Percentiles rank a stretch among this genome's conserved stretches.
Conservation (phyloP, 1,140 invertebrate genomes). For the Apolygus lucorum region DNA sequence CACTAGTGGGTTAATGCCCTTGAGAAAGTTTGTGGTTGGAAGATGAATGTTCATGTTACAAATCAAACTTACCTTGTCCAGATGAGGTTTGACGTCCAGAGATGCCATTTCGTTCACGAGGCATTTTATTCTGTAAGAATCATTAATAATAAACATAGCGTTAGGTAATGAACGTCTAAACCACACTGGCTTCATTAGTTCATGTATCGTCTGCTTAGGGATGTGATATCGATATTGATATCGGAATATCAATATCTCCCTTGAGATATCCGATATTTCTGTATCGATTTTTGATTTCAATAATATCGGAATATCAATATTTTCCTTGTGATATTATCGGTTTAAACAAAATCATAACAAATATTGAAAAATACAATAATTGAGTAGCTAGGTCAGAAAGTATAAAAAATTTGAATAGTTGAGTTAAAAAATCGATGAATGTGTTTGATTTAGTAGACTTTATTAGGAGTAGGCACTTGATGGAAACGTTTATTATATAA, state of each 20-base stretch:
- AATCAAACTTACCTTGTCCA: constrained; percentile 24
- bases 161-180: neutral
- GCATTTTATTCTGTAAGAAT: neutral
- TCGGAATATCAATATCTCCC: neutral
- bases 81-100: neutral
- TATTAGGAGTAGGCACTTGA: too few relatives aligned
- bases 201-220: neutral
- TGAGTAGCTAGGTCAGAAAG: too few relatives aligned
- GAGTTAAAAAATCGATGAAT: neutral
- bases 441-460: neutral
- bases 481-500: neutral
- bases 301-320: neutral
- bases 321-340: too few relatives aligned
- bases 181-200: too few relatives aligned
- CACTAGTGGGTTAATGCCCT: too few relatives aligned
- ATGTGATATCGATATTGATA: neutral
- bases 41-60: too few relatives aligned
- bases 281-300: too few relatives aligned
- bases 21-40: too few relatives aligned
- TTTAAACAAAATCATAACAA: too few relatives aligned
- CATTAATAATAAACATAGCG: neutral
- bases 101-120: neutral
- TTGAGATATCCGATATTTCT: too few relatives aligned
- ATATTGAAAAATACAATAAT: too few relatives aligned
- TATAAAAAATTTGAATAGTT: neutral